These are phyloP conservation scores for Plebejus anna DNA, from an alignment of 2,888 invertebrate species.

Conservation along the genomic window DNA sequence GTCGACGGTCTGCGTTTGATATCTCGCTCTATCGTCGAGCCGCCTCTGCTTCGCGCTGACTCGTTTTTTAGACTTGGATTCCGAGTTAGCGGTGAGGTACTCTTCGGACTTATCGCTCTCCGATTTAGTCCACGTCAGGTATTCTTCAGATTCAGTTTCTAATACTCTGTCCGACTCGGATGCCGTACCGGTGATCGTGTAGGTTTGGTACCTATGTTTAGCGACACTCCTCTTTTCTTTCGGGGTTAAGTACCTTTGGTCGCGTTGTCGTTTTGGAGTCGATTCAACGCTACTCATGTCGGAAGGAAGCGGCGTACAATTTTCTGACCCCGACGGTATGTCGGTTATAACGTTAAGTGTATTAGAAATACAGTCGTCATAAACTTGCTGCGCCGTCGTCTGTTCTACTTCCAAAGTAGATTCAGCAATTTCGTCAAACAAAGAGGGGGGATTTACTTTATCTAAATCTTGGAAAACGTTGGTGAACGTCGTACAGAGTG, in stretches of 20 bases:
- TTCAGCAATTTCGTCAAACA: slow-evolving; percentile 86
- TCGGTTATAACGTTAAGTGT: slow-evolving; percentile 80
- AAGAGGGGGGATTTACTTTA: slow-evolving; percentile 85
- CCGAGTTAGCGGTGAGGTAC: slow-evolving; percentile 58
- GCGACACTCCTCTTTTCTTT: slow-evolving; percentile 87
- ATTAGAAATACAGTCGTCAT: slow-evolving; percentile 79
- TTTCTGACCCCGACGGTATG: slow-evolving; percentile 76
- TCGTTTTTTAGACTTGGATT: slow-evolving; percentile 59
- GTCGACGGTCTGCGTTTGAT: slow-evolving; percentile 83
- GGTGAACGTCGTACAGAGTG: slow-evolving; percentile 62
- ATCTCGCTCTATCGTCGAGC: slow-evolving; percentile 83
- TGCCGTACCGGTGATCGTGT: slow-evolving; percentile 84
- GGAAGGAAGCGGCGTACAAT: slow-evolving; percentile 82
- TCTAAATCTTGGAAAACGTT: slow-evolving; percentile 81
- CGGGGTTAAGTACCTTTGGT: slow-evolving; percentile 81
- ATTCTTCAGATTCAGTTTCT: slow-evolving; percentile 59
- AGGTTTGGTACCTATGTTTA: slow-evolving; percentile 90
- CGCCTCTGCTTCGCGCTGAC: slow-evolving; percentile 83
- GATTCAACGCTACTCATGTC: slow-evolving; percentile 88
- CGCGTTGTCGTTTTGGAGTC: slow-evolving; percentile 83
- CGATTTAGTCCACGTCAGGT: slow-evolving; percentile 69
- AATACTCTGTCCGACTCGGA: slow-evolving; percentile 53
- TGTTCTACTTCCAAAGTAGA: slow-evolving; percentile 74
- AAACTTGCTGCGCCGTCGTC: slow-evolving; percentile 78
- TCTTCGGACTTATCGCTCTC: slow-evolving; percentile 68